phyloP scores from a whole-genome alignment of 2,888 invertebrate genomes.

The Dynastes maya region DNA sequence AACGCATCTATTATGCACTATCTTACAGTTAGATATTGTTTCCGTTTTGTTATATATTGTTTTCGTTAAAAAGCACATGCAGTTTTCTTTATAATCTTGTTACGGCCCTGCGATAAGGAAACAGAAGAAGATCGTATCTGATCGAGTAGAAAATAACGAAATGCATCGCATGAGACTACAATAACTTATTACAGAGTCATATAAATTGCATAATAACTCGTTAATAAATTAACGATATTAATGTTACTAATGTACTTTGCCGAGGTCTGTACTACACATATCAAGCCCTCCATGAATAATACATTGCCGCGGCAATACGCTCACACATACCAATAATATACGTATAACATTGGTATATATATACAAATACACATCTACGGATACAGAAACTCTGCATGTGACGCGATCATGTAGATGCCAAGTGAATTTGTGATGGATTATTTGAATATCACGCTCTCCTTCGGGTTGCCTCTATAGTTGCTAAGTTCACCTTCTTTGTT shows the following conservation, averaged over 20 bases:
- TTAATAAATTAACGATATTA: constrained; percentile 57
- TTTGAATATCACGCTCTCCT: constrained; percentile 55
- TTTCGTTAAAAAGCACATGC: too few relatives aligned
- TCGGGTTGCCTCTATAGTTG: not conserved
- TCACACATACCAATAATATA: constrained; percentile 48
- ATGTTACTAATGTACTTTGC: constrained; percentile 57
- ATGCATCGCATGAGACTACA: constrained; percentile 24
- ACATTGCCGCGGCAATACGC: constrained; percentile 54
- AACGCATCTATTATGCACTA: too few relatives aligned
- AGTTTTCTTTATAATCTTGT: not conserved
- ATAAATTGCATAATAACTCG: constrained; percentile 52
- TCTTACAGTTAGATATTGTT: too few relatives aligned
- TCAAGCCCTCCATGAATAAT: constrained; percentile 59
- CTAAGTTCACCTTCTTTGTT: not conserved
- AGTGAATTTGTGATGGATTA: constrained; percentile 65
- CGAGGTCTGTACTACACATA: constrained; percentile 55
- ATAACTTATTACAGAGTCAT: constrained; percentile 52
- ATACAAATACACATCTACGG: constrained; percentile 5
- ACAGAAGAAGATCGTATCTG: not conserved
- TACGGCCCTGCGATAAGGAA: not conserved
- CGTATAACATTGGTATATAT: constrained; percentile 8
- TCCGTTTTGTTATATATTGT: too few relatives aligned
- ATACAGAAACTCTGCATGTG: constrained; percentile 58
- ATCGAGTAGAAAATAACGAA: constrained; percentile 20
- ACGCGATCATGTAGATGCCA: constrained; percentile 63